A percentile compares a stretch with the other conserved stretches of the same genome.
Conservation (phyloP, 1,140 invertebrate species). For the Megathymus violae region DNA sequence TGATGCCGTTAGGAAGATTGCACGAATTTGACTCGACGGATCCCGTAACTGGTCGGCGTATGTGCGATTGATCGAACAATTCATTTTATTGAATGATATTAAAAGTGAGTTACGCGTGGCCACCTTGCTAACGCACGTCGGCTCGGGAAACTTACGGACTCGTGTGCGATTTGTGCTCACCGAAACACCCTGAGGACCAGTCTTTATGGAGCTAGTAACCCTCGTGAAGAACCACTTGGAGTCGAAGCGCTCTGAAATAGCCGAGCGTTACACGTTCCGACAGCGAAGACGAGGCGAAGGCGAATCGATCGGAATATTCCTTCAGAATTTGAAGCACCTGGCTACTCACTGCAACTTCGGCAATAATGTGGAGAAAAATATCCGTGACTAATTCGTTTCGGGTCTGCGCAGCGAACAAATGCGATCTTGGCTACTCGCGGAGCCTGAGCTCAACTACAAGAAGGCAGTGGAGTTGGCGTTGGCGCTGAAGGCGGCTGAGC, state of each 20-base stretch:
- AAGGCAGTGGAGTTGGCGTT: no score
- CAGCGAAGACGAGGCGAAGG: constrained; percentile 42
- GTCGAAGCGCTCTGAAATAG: constrained; percentile 32
- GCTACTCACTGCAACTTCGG: constrained; percentile 43
- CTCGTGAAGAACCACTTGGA: constrained; percentile 50
- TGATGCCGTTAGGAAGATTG: no score
- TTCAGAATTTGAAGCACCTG: constrained; percentile 49
- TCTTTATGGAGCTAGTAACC: constrained; percentile 40
- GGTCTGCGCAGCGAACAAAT: constrained; percentile 40
- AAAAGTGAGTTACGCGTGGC: constrained; percentile 35
- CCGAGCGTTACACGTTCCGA: constrained; percentile 44
- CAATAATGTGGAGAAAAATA: constrained; percentile 34
- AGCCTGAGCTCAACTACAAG: constrained; percentile 28
- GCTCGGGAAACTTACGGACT: constrained; percentile 49
- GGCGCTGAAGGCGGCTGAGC: no score
- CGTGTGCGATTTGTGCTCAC: constrained; percentile 54
- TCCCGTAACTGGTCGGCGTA: no score
- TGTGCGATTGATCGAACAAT: no score
- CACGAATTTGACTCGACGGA: no score
- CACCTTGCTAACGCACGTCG: constrained; percentile 52
- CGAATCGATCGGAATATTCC: constrained; percentile 41
- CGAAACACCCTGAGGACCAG: constrained; percentile 50
- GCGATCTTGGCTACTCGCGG: constrained; percentile 35
- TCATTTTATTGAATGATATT: background rate
- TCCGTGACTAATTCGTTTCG: constrained; percentile 44